Evolutionary conservation across 1,140 invertebrate genomes (phyloP), one percentile per base, ranked within the genome.

Genomic region (Drosophila nigromelanica): DNA sequence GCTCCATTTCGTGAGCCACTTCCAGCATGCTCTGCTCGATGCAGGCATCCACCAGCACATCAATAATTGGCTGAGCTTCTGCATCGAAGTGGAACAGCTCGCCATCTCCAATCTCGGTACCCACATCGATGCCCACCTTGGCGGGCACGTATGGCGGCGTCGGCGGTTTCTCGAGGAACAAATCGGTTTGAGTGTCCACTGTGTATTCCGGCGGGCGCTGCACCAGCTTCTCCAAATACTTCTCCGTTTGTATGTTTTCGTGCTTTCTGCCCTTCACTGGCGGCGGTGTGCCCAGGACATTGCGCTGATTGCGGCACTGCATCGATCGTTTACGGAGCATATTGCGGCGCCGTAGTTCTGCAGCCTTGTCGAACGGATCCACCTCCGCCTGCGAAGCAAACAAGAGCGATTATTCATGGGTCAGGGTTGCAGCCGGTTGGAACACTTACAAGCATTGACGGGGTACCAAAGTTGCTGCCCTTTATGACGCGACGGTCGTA

Each of bases 1-100:
- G 92, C 91, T 96, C 96, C 90, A 96, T 96, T 85, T 97, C 96
- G 82, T 96, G 95, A 6, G 96, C 93, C 43, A 96, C 95, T 91
- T 98, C 97, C 4, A 96, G 94, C 73, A 98, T 92, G 10, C 97
- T 95, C 92, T 98, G 96, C 87, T 98, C 96, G 40, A 98, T 93
- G 33, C 96, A 97, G 91, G 97, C 97, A 21, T 97, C 97, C 15
- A 98, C 96, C 30, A 98, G 92, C 12, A 96, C 95, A 92, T 98
- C 97, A 54, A 98, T 93, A 42, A 98, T 95, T 6, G 97, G 97
- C 81, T 95, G 95, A 7, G 98, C 97, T 92, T 98, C 97, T 76
- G 94, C 92, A 92, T 98, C 97, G 92, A 97, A 98, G 92, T 98
- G 95, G 92, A 96, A 97, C n/a, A 97, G 92, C 94, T 98, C 97